Conservation (phyloP, 2,888 invertebrate species). For the Ypsolopha scabrella region DNA sequence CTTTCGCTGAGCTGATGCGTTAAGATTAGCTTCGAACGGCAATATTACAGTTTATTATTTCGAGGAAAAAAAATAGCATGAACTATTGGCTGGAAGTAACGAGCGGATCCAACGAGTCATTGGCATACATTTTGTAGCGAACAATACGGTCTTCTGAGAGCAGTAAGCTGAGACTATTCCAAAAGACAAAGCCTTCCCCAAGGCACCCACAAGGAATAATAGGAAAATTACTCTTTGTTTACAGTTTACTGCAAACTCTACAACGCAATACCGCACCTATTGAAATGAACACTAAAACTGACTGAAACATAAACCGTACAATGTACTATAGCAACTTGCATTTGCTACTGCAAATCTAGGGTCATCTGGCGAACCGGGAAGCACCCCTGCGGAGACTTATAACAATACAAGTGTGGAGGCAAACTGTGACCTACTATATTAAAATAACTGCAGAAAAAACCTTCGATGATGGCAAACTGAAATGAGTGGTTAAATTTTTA, state of each 20-base stretch:
- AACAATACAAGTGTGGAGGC: no score
- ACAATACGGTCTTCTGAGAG: no score
- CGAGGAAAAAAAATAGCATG: not conserved
- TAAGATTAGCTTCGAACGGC: not conserved
- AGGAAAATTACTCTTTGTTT: conserved; percentile 45
- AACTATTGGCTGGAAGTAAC: not conserved
- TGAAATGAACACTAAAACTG: no score
- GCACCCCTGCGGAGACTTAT: no score
- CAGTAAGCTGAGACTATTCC: not conserved
- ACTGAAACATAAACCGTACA: no score
- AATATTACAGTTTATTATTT: not conserved
- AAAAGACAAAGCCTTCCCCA: conserved; percentile 11
- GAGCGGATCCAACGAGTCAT: not conserved
- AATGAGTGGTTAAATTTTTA: conserved; percentile 1
- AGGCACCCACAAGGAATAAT: conserved; percentile 37
- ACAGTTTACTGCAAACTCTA: conserved; percentile 19
- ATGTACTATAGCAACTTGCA: no score
- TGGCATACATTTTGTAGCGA: no score
- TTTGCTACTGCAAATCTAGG: no score
- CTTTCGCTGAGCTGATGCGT: not conserved
- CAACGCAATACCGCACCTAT: not conserved
- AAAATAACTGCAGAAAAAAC: no score
- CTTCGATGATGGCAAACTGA: not conserved
- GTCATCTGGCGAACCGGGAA: no score
- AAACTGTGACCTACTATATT: no score